Evolutionary conservation across 2,797 vertebrate genomes (phyloP).

Genomic region (Anguilla marmorata): DNA sequence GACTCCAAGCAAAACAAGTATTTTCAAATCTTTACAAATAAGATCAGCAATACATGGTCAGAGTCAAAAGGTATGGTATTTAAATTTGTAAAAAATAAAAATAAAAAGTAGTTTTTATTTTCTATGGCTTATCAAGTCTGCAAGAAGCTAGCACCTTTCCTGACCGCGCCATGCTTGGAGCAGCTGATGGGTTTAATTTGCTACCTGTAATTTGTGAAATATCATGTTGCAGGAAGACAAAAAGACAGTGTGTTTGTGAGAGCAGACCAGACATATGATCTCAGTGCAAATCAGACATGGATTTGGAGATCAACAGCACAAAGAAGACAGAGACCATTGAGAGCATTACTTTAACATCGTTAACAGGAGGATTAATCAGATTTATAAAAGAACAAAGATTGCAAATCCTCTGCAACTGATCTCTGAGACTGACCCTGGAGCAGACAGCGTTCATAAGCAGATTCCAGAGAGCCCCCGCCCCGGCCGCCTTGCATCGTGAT

Average conservation of each 20-base stretch:
- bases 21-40: neutral
- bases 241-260: slow-evolving; percentile 11
- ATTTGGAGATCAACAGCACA: neutral
- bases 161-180: neutral
- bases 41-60: slow-evolving; percentile 6
- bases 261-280: slow-evolving; percentile 6
- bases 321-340: slow-evolving; percentile 11
- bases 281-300: neutral
- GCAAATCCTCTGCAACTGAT: neutral
- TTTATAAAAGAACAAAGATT: slow-evolving; percentile 10
- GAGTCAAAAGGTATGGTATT: neutral
- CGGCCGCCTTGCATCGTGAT: no score
- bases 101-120: neutral
- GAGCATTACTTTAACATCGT: slow-evolving; percentile 9
- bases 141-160: neutral
- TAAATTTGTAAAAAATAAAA: neutral
- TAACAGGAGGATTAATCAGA: slow-evolving; percentile 19
- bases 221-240: slow-evolving; percentile 15
- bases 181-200: neutral
- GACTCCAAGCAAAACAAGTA: slow-evolving; percentile 10
- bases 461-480: neutral
- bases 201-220: slow-evolving; percentile 17
- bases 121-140: neutral
- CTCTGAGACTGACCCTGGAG: neutral
- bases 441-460: neutral